Conservation (phyloP, 2,888 invertebrate genomes). For the Andrena bucephala region DNA sequence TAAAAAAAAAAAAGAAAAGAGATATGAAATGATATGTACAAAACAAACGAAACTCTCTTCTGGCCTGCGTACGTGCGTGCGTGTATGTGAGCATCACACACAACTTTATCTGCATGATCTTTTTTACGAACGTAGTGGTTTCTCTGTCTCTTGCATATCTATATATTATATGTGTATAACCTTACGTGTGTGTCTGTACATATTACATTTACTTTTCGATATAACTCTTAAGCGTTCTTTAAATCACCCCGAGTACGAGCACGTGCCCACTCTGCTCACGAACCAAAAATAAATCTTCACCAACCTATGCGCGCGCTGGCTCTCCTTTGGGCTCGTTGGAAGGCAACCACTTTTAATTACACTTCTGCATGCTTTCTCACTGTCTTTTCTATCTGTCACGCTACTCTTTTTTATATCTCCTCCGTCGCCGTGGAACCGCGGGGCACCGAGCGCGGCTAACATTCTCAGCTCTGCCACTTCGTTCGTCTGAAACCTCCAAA, state of each 20-base stretch:
- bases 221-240: slow-evolving; percentile 61
- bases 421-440: slow-evolving; percentile 49
- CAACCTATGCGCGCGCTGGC: slow-evolving; percentile 73
- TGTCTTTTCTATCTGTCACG: slow-evolving; percentile 61
- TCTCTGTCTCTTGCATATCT: slow-evolving; percentile 62
- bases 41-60: slow-evolving; percentile 76
- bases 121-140: slow-evolving; percentile 59
- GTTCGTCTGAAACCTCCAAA: background rate
- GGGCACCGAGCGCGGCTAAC: slow-evolving; percentile 13
- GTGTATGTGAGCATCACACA: slow-evolving; percentile 74
- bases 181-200: slow-evolving; percentile 42
- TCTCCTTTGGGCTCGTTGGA: slow-evolving; percentile 74
- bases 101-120: slow-evolving; percentile 67
- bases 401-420: slow-evolving; percentile 70
- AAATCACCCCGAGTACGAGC: slow-evolving; percentile 69
- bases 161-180: slow-evolving; percentile 35
- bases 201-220: slow-evolving; percentile 52
- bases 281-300: slow-evolving; percentile 59
- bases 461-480: background rate
- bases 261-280: slow-evolving; percentile 73
- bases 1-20: slow-evolving; percentile 34
- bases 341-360: slow-evolving; percentile 70
- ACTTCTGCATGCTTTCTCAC: slow-evolving; percentile 71
- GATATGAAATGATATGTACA: slow-evolving; percentile 43
- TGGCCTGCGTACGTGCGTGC: slow-evolving; percentile 71